Evolutionary conservation across 64 coral and sea anemone genomes (phyloP).

Genomic region (Stichodactyla mertensii): DNA sequence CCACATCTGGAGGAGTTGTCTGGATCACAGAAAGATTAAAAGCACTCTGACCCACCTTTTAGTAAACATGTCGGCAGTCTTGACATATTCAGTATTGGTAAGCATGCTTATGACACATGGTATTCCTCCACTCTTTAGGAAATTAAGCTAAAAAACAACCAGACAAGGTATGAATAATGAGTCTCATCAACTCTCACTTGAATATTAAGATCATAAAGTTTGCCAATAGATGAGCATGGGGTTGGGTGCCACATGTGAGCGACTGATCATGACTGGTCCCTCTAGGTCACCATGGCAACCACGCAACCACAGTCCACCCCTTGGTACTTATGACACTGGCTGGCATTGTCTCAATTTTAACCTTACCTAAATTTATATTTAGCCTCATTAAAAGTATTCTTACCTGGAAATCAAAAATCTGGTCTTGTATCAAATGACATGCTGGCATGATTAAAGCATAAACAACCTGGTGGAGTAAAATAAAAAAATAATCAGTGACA

Average conservation of each 20-base stretch:
- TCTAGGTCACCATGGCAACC: too few species aligned
- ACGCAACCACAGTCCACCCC: too few species aligned
- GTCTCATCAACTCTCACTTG: constrained; percentile 11
- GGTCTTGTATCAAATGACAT: constrained; percentile 28
- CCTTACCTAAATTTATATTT: too few species aligned
- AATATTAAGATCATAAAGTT: too few species aligned
- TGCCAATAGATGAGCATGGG: too few species aligned
- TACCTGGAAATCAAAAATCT: constrained; percentile 61
- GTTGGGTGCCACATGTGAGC: too few species aligned
- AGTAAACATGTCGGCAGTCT: constrained; percentile 70
- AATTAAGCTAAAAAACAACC: constrained; percentile 56
- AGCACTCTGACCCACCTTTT: constrained; percentile 46
- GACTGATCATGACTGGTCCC: too few species aligned
- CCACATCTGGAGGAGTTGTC: too few species aligned
- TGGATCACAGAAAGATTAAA: too few species aligned
- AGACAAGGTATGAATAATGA: neutral
- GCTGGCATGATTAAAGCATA: constrained; percentile 68
- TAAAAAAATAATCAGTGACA: neutral
- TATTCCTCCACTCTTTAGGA: constrained; percentile 93
- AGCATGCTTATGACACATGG: constrained; percentile 83
- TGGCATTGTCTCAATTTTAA: too few species aligned
- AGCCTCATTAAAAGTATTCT: too few species aligned
- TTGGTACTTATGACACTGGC: too few species aligned
- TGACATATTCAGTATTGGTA: constrained; percentile 83
- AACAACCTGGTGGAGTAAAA: constrained; percentile 25